Percentiles rank a stretch among this genome's conserved stretches.
phyloP scores from a whole-genome alignment of 2,113 vertebrate species.

The Chaenogobius annularis region DNA sequence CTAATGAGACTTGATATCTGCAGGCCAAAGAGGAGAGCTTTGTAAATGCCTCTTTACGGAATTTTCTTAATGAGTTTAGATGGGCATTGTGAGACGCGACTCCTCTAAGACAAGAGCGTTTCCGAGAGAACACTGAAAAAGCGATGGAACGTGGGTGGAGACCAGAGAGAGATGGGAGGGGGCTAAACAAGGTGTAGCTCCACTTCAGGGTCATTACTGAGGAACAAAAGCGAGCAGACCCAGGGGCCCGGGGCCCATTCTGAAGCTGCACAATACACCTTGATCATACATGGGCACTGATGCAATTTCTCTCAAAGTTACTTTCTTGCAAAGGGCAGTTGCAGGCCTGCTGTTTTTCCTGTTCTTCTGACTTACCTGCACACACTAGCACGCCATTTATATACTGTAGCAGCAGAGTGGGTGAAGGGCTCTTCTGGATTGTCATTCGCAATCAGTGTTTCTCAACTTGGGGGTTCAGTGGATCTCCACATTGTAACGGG shows the following conservation, averaged over 20 bases:
- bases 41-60: constrained; percentile 91
- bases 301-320: constrained; percentile 32
- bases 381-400: neutral
- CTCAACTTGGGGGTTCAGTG: too few species aligned
- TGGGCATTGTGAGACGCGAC: constrained; percentile 88
- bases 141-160: constrained; percentile 65
- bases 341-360: neutral
- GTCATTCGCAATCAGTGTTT: too few species aligned
- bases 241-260: constrained; percentile 67
- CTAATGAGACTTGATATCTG: constrained; percentile 98
- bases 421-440: too few species aligned
- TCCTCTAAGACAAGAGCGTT: constrained; percentile 83
- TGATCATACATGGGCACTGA: constrained; percentile 83
- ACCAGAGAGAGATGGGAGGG: constrained; percentile 63
- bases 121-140: constrained; percentile 37
- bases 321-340: neutral
- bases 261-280: constrained; percentile 79
- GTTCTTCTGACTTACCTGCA: neutral
- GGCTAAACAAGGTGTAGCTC: constrained; percentile 81
- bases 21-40: constrained; percentile 86
- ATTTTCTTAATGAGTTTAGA: constrained; percentile 98
- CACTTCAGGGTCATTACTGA: constrained; percentile 83
- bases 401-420: neutral
- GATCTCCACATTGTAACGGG: too few species aligned
- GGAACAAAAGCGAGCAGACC: constrained; percentile 69